phyloP scores from a whole-genome alignment of 1,140 invertebrate species.

The Pseudomyrmex gracilis region DNA sequence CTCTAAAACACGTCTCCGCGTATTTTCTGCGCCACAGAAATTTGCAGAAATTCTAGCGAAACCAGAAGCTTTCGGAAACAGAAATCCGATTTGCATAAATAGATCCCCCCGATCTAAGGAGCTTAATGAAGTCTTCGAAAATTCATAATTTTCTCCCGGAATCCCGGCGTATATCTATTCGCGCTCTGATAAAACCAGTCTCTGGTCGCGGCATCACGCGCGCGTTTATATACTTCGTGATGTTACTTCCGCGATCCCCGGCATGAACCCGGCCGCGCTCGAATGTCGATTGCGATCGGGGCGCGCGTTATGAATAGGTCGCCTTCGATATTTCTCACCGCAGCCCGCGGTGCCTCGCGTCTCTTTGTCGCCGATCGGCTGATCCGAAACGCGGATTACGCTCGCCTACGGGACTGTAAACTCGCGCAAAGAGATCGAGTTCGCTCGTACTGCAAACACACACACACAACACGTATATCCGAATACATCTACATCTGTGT shows the following conservation, averaged over 20 bases:
- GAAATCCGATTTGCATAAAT: slow-evolving; percentile 46
- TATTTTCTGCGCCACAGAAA: not conserved
- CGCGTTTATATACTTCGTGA: not conserved
- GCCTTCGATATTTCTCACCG: slow-evolving; percentile 40
- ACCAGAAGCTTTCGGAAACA: slow-evolving; percentile 15
- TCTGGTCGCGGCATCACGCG: not conserved
- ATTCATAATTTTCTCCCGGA: slow-evolving; percentile 38
- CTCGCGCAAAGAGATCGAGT: slow-evolving; percentile 69
- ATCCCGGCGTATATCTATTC: not conserved
- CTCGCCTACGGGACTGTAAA: slow-evolving; percentile 63
- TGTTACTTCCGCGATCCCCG: slow-evolving; percentile 57
- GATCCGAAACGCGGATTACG: slow-evolving; percentile 75
- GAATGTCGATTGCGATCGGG: slow-evolving; percentile 63
- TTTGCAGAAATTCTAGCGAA: not conserved
- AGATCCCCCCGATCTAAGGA: slow-evolving; percentile 13
- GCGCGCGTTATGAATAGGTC: slow-evolving; percentile 57
- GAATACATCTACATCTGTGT: slow-evolving; percentile 51
- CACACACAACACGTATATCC: slow-evolving; percentile 40
- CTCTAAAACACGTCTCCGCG: not conserved
- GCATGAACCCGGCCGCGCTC: not conserved
- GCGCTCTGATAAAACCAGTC: slow-evolving; percentile 9
- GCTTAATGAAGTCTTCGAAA: slow-evolving; percentile 50
- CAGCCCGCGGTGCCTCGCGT: not conserved
- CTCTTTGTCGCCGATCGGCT: slow-evolving; percentile 65
- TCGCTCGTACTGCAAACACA: slow-evolving; percentile 24